Evolutionary conservation across 2,888 invertebrate genomes (phyloP), one percentile per base, ranked within the genome.

Genomic region (Lissocephala sabroskyi): DNA sequence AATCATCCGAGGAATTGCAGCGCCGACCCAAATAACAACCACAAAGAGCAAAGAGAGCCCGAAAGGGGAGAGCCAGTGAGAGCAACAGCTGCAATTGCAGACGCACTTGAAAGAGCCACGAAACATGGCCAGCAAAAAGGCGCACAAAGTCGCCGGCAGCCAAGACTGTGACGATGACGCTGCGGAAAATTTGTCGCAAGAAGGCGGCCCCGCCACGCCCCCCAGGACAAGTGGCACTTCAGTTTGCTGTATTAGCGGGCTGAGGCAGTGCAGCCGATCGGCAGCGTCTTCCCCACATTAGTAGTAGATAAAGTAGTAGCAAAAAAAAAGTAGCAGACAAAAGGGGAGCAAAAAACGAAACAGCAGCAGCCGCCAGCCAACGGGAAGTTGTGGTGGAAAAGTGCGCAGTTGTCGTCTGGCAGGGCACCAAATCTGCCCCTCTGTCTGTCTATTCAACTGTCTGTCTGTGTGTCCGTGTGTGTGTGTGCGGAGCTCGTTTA

Each of bases 1-100:
- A 70, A 74, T 73, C 65, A 73, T 65, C 63, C 65, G 61, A 67
- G 73, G 73, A 65, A 58, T 51, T 73, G 65, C 55, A 59, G 58
- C 42, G 58, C 57, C 66, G 71, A 71, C 74, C 71, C 59, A 73
- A 74, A 67, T 73, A 52, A n/a, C 36, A n/a, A 16, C 36, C 7
- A 35, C 16, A 10, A 6, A 18, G 5, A 6, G 19, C n/a, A n/a
- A n/a, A 52, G 47, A 35, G 41, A 52, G 49, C 45, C 45, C 4
- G 13, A 10, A 11, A 19, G 14, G 35, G 40, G 42, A n/a, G n/a
- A 23, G 23, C 23, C 23, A 23, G 7, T n/a, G 30, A n/a, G 13
- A 41, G 41, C 17, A 18, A 3, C 17, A 19, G 23, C 29, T 23
- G 36, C 36, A 23, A 7, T 23, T 43, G 59, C 57, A 62, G 59